Percentiles rank a stretch among this genome's conserved stretches.
phyloP scores from a whole-genome alignment of 2,888 invertebrate genomes.

The Cataglyphis rosenhaueri region DNA sequence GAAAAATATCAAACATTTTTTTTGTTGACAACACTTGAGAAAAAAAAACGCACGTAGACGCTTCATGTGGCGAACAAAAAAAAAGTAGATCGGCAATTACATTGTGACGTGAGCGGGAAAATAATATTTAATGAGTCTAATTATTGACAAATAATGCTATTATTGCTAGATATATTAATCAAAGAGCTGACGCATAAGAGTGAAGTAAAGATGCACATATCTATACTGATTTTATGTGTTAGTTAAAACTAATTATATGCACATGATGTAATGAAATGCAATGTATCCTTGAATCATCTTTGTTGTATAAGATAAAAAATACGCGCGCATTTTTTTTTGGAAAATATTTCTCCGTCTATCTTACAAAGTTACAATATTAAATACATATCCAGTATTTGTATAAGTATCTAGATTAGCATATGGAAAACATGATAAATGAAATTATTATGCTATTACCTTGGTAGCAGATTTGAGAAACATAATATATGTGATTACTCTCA shows the following conservation, averaged over 20 bases:
- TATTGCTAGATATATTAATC: background rate
- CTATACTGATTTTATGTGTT: background rate
- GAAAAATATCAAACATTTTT: background rate
- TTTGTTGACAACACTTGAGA: background rate
- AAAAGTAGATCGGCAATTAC: background rate
- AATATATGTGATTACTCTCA: background rate
- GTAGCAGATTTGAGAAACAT: background rate
- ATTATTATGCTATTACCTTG: slow-evolving; percentile 5
- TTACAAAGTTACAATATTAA: background rate
- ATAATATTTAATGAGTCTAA: background rate
- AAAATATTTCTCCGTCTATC: slow-evolving; percentile 15
- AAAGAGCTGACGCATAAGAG: background rate
- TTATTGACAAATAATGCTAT: background rate
- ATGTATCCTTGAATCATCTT: slow-evolving; percentile 11
- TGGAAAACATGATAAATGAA: slow-evolving; percentile 7
- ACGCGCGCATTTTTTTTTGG: background rate
- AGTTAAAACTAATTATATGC: slow-evolving; percentile 11
- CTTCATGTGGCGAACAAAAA: background rate
- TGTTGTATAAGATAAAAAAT: slow-evolving; percentile 7
- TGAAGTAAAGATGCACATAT: background rate
- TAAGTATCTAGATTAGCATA: background rate
- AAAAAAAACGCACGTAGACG: background rate
- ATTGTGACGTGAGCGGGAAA: slow-evolving; percentile 1
- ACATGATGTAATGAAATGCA: background rate
- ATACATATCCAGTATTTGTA: background rate